phyloP scores from a whole-genome alignment of 2,113 vertebrate species.

The Anguilla japonica region DNA sequence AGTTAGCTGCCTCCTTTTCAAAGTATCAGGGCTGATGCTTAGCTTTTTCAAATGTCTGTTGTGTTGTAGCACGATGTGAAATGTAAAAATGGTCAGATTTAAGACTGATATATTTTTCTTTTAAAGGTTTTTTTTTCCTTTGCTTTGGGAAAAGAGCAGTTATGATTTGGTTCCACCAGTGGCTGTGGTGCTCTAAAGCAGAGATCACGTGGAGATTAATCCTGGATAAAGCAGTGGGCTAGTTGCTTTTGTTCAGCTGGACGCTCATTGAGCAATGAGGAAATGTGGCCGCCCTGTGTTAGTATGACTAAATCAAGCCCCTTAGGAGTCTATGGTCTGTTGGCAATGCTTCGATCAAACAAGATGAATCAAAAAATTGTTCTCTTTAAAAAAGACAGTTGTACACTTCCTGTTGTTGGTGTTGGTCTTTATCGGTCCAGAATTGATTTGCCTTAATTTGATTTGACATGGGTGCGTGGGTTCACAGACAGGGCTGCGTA shows the following conservation, averaged over 20 bases:
- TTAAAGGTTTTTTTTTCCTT: background rate
- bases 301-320: background rate
- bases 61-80: too few species aligned
- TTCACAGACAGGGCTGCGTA: background rate
- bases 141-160: background rate
- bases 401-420: too few species aligned
- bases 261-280: background rate
- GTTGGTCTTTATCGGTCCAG: too few species aligned
- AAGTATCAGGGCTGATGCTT: background rate
- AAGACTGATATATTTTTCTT: too few species aligned
- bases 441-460: too few species aligned
- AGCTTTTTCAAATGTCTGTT: background rate
- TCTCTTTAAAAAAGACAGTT: too few species aligned
- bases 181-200: background rate
- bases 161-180: background rate
- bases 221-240: background rate
- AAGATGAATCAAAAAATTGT: too few species aligned
- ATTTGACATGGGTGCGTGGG: too few species aligned
- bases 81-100: too few species aligned
- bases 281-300: background rate
- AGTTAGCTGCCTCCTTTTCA: background rate
- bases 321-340: background rate
- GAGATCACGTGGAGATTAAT: background rate
- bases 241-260: background rate
- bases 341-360: background rate